Conservation (phyloP, 2,797 vertebrate genomes). For the Hydrophis major region DNA sequence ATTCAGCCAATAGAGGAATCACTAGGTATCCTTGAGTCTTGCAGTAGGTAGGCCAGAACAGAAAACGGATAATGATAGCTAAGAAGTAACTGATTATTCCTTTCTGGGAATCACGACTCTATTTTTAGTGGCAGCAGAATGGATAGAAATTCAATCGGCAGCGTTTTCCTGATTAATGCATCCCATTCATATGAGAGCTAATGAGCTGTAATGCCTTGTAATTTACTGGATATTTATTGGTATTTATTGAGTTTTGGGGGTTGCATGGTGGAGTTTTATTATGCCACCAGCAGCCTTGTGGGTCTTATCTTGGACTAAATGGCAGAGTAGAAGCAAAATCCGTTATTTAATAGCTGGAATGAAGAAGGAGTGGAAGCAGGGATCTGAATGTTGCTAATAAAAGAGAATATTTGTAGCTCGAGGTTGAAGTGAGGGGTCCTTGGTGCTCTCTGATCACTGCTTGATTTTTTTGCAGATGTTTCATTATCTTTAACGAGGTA, state of each 20-base stretch:
- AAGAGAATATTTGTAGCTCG: too few species aligned
- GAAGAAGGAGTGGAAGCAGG: neutral
- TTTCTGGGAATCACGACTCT: neutral
- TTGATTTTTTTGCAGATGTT: too few species aligned
- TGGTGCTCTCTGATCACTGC: too few species aligned
- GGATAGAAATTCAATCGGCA: neutral
- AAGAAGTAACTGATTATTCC: neutral
- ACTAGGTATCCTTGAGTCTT: too few species aligned
- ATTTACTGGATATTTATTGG: conserved; percentile 15
- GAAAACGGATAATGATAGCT: neutral
- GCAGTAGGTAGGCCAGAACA: neutral
- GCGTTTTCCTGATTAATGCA: neutral
- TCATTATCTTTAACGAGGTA: too few species aligned
- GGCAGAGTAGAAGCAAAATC: conserved; percentile 3
- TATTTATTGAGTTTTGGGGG: conserved; percentile 1
- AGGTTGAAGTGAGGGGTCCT: too few species aligned
- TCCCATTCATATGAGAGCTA: neutral
- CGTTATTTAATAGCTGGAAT: neutral
- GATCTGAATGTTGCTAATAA: too few species aligned
- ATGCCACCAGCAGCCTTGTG: neutral
- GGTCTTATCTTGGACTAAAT: neutral
- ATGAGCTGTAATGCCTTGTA: neutral
- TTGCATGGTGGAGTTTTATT: neutral
- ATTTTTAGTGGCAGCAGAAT: neutral
- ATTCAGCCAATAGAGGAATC: neutral